A percentile compares a stretch with the other conserved stretches of the same genome.
These are phyloP conservation scores for Ochropleura plecta DNA, from an alignment of 2,888 invertebrate species.

Conservation along the genomic window DNA sequence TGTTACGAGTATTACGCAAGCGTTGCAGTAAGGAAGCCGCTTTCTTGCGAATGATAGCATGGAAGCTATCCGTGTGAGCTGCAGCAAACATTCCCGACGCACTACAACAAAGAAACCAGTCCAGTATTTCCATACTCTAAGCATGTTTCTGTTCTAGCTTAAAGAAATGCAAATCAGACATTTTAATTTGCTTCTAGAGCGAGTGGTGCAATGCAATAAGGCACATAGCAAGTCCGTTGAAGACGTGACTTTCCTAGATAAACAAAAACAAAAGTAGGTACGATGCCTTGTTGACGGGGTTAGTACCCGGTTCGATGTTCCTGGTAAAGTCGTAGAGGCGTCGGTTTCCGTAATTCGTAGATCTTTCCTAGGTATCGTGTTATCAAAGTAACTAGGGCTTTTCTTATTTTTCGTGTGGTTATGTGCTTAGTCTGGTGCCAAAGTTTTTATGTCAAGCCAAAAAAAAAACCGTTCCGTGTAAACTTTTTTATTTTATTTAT, in stretches of 20 bases:
- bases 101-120: too few relatives aligned
- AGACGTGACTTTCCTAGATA: constrained; percentile 1
- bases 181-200: constrained; percentile 7
- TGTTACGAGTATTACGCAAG: too few relatives aligned
- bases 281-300: neutral
- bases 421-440: too few relatives aligned
- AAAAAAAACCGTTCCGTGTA: too few relatives aligned
- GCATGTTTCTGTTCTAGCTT: neutral
- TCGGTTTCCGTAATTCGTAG: neutral
- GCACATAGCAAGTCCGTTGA: neutral
- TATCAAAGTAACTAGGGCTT: neutral
- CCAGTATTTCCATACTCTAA: neutral
- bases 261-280: neutral
- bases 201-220: constrained; percentile 9
- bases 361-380: neutral
- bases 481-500: too few relatives aligned
- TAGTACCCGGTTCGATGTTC: neutral
- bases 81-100: too few relatives aligned
- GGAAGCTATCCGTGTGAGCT: too few relatives aligned
- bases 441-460: too few relatives aligned
- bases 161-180: neutral
- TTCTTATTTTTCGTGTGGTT: too few relatives aligned
- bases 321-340: neutral
- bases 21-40: too few relatives aligned
- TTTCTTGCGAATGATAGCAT: too few relatives aligned